Evolutionary conservation across 2,113 vertebrate species (phyloP).

Genomic region (Gambusia holbrooki): DNA sequence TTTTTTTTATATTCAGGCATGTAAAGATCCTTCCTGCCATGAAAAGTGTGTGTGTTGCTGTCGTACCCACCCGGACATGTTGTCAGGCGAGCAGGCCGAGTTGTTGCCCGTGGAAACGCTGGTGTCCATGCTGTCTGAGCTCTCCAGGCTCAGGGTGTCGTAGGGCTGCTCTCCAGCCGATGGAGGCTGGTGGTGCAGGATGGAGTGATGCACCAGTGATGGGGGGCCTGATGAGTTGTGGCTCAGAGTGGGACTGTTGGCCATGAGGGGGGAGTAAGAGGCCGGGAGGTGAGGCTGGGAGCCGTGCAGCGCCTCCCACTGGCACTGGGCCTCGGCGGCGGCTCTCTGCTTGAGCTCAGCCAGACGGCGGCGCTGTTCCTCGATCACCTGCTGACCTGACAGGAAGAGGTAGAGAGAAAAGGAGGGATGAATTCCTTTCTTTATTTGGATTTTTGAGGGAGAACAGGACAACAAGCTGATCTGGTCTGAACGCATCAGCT

Average conservation of each 20-base stretch:
- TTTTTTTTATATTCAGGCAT: too few species aligned
- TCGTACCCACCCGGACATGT: constrained; percentile 80
- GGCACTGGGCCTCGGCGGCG: constrained; percentile 90
- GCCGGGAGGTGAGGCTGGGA: constrained; percentile 76
- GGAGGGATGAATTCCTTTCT: neutral
- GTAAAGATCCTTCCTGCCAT: neutral
- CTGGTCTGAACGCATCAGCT: constrained; percentile 12
- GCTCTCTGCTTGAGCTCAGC: constrained; percentile 95
- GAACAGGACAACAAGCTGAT: neutral
- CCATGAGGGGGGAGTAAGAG: constrained; percentile 56
- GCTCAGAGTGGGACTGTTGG: constrained; percentile 48
- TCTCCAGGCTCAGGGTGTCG: constrained; percentile 95
- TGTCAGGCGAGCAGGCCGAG: constrained; percentile 93
- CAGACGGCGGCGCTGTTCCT: constrained; percentile 91
- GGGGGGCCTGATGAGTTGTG: constrained; percentile 45
- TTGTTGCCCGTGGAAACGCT: constrained; percentile 91
- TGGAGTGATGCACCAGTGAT: constrained; percentile 87
- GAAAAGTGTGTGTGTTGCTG: neutral
- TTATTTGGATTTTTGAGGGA: neutral
- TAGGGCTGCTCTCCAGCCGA: constrained; percentile 85
- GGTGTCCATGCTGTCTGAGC: constrained; percentile 98
- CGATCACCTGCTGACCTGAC: constrained; percentile 94
- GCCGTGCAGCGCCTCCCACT: constrained; percentile 92
- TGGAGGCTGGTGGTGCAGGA: constrained; percentile 89
- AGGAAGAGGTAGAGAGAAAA: too few species aligned